Conservation (phyloP, 53 echinoderm and acorn worm genomes). For the Paracentrotus lividus region DNA sequence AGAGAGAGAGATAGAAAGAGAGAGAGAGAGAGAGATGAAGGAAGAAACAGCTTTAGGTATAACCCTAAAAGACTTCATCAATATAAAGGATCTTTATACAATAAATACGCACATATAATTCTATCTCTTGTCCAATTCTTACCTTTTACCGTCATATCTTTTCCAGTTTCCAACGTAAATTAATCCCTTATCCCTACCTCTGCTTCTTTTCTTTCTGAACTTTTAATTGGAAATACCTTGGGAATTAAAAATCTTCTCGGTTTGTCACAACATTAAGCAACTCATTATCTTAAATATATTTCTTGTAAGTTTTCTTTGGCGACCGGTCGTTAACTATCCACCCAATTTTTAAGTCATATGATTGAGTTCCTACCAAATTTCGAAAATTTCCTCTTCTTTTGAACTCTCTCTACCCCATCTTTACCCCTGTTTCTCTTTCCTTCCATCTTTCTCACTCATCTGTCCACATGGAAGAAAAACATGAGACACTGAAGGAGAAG, state of each 20-base stretch:
- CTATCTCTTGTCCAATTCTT: not conserved
- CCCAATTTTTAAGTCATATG: too few species aligned
- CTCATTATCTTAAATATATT: not conserved
- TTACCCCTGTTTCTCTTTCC: not conserved
- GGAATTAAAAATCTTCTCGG: not conserved
- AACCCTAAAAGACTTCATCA: constrained; percentile 40
- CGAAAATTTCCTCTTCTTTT: not conserved
- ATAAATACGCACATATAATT: not conserved
- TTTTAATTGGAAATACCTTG: not conserved
- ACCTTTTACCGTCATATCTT: not conserved
- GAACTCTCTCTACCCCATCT: not conserved
- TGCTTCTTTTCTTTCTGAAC: too few species aligned
- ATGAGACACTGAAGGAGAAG: not conserved
- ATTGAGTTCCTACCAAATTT: not conserved
- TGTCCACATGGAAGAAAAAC: not conserved
- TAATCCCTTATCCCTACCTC: too few species aligned
- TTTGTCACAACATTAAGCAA: too few species aligned
- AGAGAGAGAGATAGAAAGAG: not conserved
- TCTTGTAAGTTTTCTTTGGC: not conserved
- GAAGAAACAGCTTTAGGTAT: not conserved
- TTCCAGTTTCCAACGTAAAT: not conserved
- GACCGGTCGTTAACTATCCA: not conserved
- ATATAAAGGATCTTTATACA: not conserved
- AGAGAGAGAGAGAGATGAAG: not conserved
- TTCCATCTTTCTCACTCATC: not conserved